phyloP scores from a whole-genome alignment of 2,797 vertebrate species.

The Cyprinodon diabolis region DNA sequence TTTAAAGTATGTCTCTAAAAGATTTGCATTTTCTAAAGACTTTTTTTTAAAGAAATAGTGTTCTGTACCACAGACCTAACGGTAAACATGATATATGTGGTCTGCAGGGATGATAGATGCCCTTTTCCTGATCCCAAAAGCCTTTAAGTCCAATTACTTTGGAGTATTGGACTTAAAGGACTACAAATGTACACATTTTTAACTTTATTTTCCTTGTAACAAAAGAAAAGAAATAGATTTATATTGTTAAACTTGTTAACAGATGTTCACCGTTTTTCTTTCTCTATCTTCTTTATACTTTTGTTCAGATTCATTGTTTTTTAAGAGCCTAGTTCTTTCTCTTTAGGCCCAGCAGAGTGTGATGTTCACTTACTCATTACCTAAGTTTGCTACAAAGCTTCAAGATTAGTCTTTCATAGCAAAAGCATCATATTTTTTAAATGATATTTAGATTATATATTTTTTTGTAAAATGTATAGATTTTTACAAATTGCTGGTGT shows the following conservation, averaged over 20 bases:
- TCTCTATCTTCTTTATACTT: neutral
- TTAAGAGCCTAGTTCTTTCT: constrained; percentile 54
- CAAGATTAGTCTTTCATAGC: constrained; percentile 11
- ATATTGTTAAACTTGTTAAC: neutral
- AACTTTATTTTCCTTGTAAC: too few species aligned
- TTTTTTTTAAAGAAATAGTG: too few species aligned
- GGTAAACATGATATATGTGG: too few species aligned
- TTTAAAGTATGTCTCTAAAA: neutral
- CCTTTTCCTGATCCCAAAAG: too few species aligned
- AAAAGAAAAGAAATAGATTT: neutral
- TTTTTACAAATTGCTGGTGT: neutral
- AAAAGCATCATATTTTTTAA: constrained; percentile 21
- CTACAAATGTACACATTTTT: too few species aligned
- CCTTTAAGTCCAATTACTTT: too few species aligned
- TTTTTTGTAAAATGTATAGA: constrained; percentile 19
- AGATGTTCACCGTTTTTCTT: neutral
- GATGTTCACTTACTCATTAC: constrained; percentile 44
- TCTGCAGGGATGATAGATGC: too few species aligned
- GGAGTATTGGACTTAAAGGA: too few species aligned
- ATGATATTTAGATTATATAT: neutral
- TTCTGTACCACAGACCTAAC: too few species aligned
- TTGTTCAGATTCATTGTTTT: constrained; percentile 25
- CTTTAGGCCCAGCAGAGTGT: constrained; percentile 44
- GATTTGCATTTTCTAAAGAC: too few species aligned
- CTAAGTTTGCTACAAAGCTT: constrained; percentile 16